These are phyloP conservation scores for Phyllostomus discolor DNA, from an alignment of 2,113 vertebrate genomes.

Conservation along the genomic window DNA sequence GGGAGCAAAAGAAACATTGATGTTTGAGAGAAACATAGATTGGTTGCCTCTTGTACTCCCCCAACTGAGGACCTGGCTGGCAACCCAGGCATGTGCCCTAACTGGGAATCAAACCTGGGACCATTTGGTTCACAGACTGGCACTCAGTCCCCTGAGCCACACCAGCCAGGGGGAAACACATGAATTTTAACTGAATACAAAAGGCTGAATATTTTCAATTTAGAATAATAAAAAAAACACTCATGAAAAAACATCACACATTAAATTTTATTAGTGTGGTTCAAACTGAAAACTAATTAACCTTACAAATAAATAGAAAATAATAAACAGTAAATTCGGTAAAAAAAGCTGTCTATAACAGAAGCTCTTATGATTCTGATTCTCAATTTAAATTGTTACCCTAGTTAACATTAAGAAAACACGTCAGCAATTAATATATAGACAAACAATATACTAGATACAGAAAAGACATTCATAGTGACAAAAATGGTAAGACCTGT, in stretches of 20 bases:
- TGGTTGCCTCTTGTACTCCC: too few relatives aligned
- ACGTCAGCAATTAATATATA: neutral
- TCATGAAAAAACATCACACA: neutral
- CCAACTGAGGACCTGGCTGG: too few relatives aligned
- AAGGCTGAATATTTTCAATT: neutral
- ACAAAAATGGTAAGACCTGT: too few relatives aligned
- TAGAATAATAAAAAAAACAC: neutral
- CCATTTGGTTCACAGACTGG: too few relatives aligned
- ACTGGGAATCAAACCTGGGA: too few relatives aligned
- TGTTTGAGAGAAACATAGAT: too few relatives aligned
- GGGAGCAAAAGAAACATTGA: too few relatives aligned
- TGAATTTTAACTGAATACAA: neutral
- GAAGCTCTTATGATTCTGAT: neutral
- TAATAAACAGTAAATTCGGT: neutral
- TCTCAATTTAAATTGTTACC: neutral
- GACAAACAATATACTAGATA: neutral
- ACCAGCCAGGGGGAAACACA: too few relatives aligned
- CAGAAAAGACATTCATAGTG: neutral
- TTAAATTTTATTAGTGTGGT: neutral
- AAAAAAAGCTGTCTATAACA: neutral
- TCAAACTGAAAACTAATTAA: neutral
- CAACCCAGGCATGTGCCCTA: too few relatives aligned
- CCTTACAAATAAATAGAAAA: neutral
- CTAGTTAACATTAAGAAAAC: neutral
- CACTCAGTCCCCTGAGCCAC: too few relatives aligned